Percentiles rank a stretch among this genome's conserved stretches.
Conservation (phyloP, 2,113 vertebrate species). For the Tachysurus vachellii region DNA sequence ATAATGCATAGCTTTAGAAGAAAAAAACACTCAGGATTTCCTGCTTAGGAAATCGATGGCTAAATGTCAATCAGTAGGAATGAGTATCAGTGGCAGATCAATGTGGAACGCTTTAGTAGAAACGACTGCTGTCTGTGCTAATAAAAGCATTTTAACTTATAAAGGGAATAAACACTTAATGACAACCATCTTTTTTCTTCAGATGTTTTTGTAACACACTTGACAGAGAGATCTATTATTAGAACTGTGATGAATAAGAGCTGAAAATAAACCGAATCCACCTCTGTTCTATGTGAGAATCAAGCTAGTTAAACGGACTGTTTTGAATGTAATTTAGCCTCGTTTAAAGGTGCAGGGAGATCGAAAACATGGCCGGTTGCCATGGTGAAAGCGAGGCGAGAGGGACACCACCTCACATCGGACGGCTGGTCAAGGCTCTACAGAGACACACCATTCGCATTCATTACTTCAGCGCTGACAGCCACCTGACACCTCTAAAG, state of each 20-base stretch:
- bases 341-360: background rate
- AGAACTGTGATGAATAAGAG: conserved; percentile 13
- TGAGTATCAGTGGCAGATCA: conserved; percentile 1
- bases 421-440: conserved; percentile 8
- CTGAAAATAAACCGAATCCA: background rate
- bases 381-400: conserved; percentile 49
- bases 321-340: conserved; percentile 15
- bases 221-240: background rate
- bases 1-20: background rate
- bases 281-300: background rate
- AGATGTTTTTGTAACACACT: background rate
- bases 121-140: background rate
- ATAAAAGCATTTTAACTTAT: background rate
- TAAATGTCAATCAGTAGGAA: conserved; percentile 23
- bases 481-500: conserved; percentile 38
- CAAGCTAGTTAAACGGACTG: background rate
- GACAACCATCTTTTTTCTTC: background rate
- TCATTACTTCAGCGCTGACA: conserved; percentile 38
- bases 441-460: conserved; percentile 13
- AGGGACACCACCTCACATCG: conserved; percentile 24
- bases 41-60: background rate
- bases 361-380: conserved; percentile 39
- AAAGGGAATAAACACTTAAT: background rate
- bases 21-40: background rate
- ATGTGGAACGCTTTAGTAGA: background rate